A percentile compares a stretch with the other conserved stretches of the same genome.
Conservation (phyloP, 2,888 invertebrate genomes). For the Sericinus montela region DNA sequence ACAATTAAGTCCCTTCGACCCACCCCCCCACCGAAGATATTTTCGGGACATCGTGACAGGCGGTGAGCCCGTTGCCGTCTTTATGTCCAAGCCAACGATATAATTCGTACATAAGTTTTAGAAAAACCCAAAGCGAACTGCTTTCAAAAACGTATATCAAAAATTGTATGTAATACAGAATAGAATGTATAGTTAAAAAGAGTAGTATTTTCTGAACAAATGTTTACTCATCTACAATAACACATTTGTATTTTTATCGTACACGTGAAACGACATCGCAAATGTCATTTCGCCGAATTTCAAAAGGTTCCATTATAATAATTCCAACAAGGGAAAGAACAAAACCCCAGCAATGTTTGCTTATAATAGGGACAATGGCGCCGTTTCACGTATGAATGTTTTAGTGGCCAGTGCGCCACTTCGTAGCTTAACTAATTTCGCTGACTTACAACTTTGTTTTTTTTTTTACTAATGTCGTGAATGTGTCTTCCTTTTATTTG, state of each 20-base stretch:
- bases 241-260: slow-evolving; percentile 19
- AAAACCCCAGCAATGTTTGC: slow-evolving; percentile 51
- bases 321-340: slow-evolving; percentile 50
- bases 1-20: no score
- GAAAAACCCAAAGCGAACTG: no score
- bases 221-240: slow-evolving; percentile 8
- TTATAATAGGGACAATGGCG: slow-evolving; percentile 64
- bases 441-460: neutral
- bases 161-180: no score
- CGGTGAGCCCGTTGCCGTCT: no score
- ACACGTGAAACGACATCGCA: slow-evolving; percentile 28
- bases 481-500: no score
- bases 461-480: no score
- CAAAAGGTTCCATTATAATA: slow-evolving; percentile 56
- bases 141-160: no score
- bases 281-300: slow-evolving; percentile 37
- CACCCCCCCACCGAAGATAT: no score
- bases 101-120: no score
- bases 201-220: slow-evolving; percentile 5
- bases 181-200: neutral
- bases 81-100: no score
- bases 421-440: slow-evolving; percentile 3
- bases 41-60: no score
- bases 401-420: slow-evolving; percentile 33
- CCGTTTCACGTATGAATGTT: slow-evolving; percentile 53